Evolutionary conservation across 2,888 invertebrate species (phyloP).

Genomic region (Rhopalosiphum nymphaeae): DNA sequence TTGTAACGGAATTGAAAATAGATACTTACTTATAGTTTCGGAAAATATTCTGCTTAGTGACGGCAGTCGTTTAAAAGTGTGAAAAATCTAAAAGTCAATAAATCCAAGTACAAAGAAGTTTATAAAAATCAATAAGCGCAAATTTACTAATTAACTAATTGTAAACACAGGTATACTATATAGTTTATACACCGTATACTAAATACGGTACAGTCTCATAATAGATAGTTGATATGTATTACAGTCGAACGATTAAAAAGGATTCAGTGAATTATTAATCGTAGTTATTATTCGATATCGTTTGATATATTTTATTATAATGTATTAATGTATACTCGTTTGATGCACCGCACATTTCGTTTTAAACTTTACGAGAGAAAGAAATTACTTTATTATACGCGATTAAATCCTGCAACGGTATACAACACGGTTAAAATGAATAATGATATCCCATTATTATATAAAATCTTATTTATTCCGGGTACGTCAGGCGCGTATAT

Average conservation of each 20-base stretch:
- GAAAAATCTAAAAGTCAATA: background rate
- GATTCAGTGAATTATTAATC: background rate
- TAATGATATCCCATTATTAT: constrained; percentile 34
- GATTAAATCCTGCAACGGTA: constrained; percentile 8
- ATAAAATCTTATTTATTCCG: constrained; percentile 33
- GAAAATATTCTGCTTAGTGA: background rate
- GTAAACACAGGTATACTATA: background rate
- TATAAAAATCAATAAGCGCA: background rate
- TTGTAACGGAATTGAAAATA: background rate
- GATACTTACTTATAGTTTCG: background rate
- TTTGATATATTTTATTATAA: background rate
- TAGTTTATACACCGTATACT: background rate
- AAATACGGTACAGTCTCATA: background rate
- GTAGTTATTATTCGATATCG: background rate
- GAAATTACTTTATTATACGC: constrained; percentile 16
- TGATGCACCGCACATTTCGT: background rate
- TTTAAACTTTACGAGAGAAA: background rate
- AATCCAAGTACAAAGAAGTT: background rate
- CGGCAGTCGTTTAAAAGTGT: background rate
- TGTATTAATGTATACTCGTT: background rate
- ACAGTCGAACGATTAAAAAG: background rate
- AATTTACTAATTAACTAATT: background rate
- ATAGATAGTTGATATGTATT: background rate
- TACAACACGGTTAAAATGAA: constrained; percentile 19
- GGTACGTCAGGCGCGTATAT: constrained; percentile 9